These are phyloP conservation scores for Trypoxylon attenuatum DNA, from an alignment of 2,888 invertebrate species.

Conservation along the genomic window DNA sequence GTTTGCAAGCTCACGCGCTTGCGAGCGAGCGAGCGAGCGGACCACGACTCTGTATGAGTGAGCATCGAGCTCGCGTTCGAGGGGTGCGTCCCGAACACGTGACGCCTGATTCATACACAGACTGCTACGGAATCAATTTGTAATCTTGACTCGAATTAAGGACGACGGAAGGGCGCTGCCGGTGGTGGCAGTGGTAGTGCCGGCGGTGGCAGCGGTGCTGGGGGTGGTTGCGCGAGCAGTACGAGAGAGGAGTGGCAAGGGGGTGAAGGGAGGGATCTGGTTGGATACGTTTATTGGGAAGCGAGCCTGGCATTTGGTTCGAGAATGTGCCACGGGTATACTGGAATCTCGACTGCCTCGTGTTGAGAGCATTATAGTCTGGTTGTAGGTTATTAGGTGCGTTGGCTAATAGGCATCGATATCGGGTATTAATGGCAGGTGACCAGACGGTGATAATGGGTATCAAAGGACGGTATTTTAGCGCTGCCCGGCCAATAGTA, in stretches of 20 bases:
- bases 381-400: slow-evolving; percentile 60
- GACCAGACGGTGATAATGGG: slow-evolving; percentile 57
- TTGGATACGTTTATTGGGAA: slow-evolving; percentile 61
- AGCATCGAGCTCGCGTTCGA: slow-evolving; percentile 46
- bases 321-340: slow-evolving; percentile 55
- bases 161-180: slow-evolving; percentile 82
- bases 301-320: slow-evolving; percentile 59
- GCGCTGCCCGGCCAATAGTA: slow-evolving; percentile 46
- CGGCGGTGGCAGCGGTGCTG: slow-evolving; percentile 81
- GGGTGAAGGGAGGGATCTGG: neutral
- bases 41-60: slow-evolving; percentile 7
- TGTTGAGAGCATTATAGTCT: slow-evolving; percentile 57
- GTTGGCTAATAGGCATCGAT: slow-evolving; percentile 56
- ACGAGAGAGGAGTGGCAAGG: slow-evolving; percentile 58
- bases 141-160: slow-evolving; percentile 74
- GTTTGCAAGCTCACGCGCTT: neutral
- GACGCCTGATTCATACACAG: slow-evolving; percentile 75
- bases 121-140: slow-evolving; percentile 74
- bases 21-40: neutral
- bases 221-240: slow-evolving; percentile 18
- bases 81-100: slow-evolving; percentile 74
- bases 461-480: slow-evolving; percentile 55
- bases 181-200: slow-evolving; percentile 70
- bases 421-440: slow-evolving; percentile 59
- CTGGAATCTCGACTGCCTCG: slow-evolving; percentile 54